Conservation (phyloP, 2,888 invertebrate genomes). For the Limnephilus rhombicus region DNA sequence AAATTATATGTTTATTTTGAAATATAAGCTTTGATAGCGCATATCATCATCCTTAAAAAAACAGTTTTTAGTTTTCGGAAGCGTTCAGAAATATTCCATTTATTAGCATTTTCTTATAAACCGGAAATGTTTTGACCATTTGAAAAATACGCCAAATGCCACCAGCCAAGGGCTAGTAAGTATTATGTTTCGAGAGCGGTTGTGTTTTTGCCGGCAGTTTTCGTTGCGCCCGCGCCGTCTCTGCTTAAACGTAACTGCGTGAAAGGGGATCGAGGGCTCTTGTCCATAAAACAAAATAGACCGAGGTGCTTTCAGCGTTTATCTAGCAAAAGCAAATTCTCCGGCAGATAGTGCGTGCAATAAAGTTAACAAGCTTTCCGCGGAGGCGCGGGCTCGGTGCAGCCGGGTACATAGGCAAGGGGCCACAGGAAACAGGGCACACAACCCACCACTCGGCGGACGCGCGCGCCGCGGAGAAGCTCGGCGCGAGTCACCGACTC, state of each 20-base stretch:
- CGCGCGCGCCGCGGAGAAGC: background rate
- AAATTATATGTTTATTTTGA: no score
- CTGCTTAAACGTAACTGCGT: background rate
- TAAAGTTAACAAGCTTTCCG: constrained; percentile 63
- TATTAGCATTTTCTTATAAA: no score
- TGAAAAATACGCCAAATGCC: no score
- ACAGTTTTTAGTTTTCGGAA: no score
- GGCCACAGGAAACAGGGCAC: background rate
- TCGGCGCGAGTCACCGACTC: background rate
- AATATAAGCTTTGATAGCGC: no score
- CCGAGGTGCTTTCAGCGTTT: constrained; percentile 61
- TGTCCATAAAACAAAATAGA: constrained; percentile 63
- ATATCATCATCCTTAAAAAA: no score
- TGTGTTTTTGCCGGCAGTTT: background rate
- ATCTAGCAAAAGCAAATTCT: constrained; percentile 63
- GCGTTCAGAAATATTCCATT: no score
- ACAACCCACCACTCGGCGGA: background rate
- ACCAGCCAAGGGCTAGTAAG: no score
- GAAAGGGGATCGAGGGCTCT: constrained; percentile 28
- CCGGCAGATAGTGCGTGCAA: constrained; percentile 61
- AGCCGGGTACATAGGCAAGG: background rate
- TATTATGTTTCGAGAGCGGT: background rate
- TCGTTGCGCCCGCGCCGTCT: background rate
- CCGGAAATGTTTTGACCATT: no score
- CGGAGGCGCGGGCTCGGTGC: background rate